These are phyloP conservation scores for Scaptomyza pallida DNA, from an alignment of 1,140 invertebrate species.

Conservation along the genomic window DNA sequence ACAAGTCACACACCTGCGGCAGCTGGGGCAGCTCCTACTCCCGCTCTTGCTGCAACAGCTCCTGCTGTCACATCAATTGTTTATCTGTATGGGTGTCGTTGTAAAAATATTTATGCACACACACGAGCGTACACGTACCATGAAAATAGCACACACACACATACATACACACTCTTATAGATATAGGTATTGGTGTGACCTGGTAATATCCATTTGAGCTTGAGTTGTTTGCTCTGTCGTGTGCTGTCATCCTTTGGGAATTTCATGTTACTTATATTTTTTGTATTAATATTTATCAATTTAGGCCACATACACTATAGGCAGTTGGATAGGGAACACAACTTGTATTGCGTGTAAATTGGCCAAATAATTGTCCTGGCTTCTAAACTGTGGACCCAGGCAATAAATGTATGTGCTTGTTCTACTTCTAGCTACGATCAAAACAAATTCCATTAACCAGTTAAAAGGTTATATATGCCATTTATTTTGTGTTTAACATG, in stretches of 20 bases:
- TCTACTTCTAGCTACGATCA: too few species aligned
- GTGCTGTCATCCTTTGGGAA: slow-evolving; percentile 68
- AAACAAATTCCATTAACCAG: too few species aligned
- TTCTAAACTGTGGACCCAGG: slow-evolving; percentile 14
- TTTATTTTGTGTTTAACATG: too few species aligned
- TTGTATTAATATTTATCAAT: slow-evolving; percentile 81
- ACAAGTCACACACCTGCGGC: slow-evolving; percentile 11
- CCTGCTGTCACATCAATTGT: slow-evolving; percentile 49
- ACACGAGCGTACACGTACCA: slow-evolving; percentile 26
- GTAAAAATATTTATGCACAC: slow-evolving; percentile 66
- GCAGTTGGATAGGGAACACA: background rate
- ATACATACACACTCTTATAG: slow-evolving; percentile 1
- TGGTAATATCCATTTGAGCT: slow-evolving; percentile 51
- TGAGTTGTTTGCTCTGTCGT: slow-evolving; percentile 44
- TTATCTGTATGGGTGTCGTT: slow-evolving; percentile 14
- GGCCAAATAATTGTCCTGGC: slow-evolving; percentile 35
- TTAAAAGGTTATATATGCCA: background rate
- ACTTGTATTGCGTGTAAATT: slow-evolving; percentile 39
- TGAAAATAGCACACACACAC: slow-evolving; percentile 19
- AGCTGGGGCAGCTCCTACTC: slow-evolving; percentile 22
- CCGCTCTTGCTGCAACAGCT: background rate
- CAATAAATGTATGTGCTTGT: slow-evolving; percentile 6
- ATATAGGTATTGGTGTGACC: slow-evolving; percentile 20
- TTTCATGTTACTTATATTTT: slow-evolving; percentile 30
- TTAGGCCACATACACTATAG: slow-evolving; percentile 36